Evolutionary conservation across 2,888 invertebrate genomes (phyloP), one percentile per base, ranked within the genome.

Genomic region (Lochmaea capreae): DNA sequence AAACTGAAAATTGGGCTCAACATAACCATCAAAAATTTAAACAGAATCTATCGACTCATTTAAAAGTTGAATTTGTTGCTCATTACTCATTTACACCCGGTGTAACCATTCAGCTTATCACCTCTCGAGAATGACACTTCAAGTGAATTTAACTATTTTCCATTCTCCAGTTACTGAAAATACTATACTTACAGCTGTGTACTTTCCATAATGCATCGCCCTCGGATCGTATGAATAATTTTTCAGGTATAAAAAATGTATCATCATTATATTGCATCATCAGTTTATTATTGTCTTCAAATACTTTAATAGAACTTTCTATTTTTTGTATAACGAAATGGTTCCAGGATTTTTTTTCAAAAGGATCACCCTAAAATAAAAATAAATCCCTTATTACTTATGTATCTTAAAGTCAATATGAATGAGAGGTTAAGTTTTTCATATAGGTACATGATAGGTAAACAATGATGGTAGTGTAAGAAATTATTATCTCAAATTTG

Each of bases 121-220:
- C 8, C 1, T 5, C 33, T 39, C 5, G 33, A 22, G 22, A 3
- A 2, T 22, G 22, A 22, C 22, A 3, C 22, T 3, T 3, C 22
- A 39, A 39, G 33, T 0, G 33, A 39, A 39, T 39, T 39, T 8
- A 9, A 39, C 33, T 39, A 39, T 39, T 9, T 22, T 9, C 33
- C 8, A 39, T 8, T 8, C 2, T 39, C 22, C 52, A 22, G 11
- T 33, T 49, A 14, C 49, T 52, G 11, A 8, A 26, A 59, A 62
- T 33, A 62, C 39, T 1, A 14, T 65, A 77, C 76, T 78, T 73
- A 82, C 82, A 80, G 12, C 72, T 42, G 63, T 82, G 81, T 14
- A 81, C 26, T 75, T 79, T 82, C 82, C 82, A 82, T 18, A 76
- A 69, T 16, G 73, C 77, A 16, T 46, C 43, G 14, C 11, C 59